Conservation (phyloP, 2,797 vertebrate genomes). For the Phrynocephalus vlangalii region DNA sequence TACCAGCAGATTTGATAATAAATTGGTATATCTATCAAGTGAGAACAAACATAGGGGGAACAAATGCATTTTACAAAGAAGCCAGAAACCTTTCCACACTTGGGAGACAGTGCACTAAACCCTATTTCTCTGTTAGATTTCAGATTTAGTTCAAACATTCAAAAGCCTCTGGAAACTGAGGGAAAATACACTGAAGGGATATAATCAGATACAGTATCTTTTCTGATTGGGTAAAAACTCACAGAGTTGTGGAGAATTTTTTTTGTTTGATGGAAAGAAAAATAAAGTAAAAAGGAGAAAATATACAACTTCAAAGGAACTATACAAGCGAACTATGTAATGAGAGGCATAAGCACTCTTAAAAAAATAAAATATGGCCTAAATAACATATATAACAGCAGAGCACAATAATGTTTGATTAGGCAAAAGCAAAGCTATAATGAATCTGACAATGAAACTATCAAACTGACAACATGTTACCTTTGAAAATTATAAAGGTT, state of each 20-base stretch:
- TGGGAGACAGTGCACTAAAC: neutral
- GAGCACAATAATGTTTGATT: conserved; percentile 1
- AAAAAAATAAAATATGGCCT: conserved; percentile 1
- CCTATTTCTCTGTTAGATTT: neutral
- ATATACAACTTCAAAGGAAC: neutral
- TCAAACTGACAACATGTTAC: neutral
- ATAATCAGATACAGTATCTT: neutral
- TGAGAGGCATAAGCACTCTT: neutral
- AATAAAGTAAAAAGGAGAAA: neutral
- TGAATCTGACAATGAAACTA: neutral
- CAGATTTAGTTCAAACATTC: neutral
- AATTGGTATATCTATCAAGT: conserved; percentile 27
- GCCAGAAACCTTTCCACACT: neutral
- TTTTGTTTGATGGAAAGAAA: neutral
- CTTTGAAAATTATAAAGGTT: neutral
- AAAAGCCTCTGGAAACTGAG: neutral
- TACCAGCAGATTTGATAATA: conserved; percentile 37
- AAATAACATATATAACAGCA: neutral
- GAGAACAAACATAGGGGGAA: conserved; percentile 25
- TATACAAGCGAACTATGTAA: neutral
- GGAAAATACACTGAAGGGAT: neutral
- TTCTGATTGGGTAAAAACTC: neutral
- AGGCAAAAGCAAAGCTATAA: neutral
- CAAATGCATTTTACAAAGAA: conserved; percentile 16
- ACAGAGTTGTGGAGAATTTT: no score